These are phyloP conservation scores for Rhabdomys dilectus DNA, from an alignment of 2,113 vertebrate genomes.

Conservation along the genomic window DNA sequence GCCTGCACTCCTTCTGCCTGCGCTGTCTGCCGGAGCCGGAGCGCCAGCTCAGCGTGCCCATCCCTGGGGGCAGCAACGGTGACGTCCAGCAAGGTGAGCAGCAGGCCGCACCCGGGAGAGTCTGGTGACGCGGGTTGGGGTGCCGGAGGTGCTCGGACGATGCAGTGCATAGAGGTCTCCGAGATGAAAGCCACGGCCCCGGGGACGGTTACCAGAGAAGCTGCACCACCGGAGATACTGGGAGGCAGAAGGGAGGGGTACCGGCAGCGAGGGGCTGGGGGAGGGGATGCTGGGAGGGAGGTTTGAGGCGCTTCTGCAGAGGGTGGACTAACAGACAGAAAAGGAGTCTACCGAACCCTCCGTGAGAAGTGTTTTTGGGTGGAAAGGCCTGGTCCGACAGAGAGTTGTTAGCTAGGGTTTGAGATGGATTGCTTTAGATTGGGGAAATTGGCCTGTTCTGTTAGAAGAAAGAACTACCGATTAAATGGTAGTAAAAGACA, in stretches of 20 bases:
- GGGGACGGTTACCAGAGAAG: slow-evolving; percentile 48
- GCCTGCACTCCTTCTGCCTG: slow-evolving; percentile 97
- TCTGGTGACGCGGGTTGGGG: not conserved
- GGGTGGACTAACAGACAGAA: not conserved
- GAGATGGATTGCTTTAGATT: not conserved
- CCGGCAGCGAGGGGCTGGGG: slow-evolving; percentile 60
- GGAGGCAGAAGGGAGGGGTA: slow-evolving; percentile 53
- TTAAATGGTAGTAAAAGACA: not conserved
- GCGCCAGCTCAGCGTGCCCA: slow-evolving; percentile 94
- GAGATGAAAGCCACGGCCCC: not conserved
- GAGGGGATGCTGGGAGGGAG: slow-evolving; percentile 59
- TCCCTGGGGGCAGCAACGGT: slow-evolving; percentile 94
- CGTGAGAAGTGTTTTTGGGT: not conserved
- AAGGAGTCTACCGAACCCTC: not conserved
- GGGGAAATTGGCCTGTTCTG: not conserved
- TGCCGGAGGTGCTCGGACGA: not conserved
- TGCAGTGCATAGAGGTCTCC: not conserved
- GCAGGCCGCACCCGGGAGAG: slow-evolving; percentile 17
- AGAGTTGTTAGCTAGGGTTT: not conserved
- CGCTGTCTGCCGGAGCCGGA: slow-evolving; percentile 96
- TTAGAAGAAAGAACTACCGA: not conserved
- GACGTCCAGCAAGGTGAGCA: slow-evolving; percentile 96
- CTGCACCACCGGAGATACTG: not conserved
- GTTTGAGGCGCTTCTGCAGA: slow-evolving; percentile 7
- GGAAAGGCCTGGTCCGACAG: not conserved